Evolutionary conservation across 2,888 invertebrate genomes (phyloP).

Genomic region (Ectemnius continuus): DNA sequence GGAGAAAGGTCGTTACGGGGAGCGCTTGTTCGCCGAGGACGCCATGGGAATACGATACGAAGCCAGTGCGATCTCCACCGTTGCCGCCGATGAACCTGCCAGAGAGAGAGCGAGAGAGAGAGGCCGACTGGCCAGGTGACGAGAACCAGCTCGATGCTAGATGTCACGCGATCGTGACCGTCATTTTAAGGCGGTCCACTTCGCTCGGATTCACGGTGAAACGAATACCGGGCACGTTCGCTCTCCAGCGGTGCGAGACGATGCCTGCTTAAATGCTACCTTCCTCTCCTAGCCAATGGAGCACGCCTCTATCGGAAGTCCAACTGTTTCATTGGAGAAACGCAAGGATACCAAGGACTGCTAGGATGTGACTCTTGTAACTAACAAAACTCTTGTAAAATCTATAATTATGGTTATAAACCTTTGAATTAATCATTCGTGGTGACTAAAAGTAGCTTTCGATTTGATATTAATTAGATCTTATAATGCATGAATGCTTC

Average conservation of each 20-base stretch:
- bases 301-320: neutral
- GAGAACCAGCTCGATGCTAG: slow-evolving; percentile 57
- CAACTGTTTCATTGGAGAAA: neutral
- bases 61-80: neutral
- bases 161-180: slow-evolving; percentile 57
- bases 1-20: slow-evolving; percentile 48
- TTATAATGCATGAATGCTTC: too few relatives aligned
- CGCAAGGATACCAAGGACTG: too few relatives aligned
- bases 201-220: neutral
- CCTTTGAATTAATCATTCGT: too few relatives aligned
- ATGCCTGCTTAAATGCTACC: neutral
- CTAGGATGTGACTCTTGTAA: too few relatives aligned
- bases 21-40: slow-evolving; percentile 32
- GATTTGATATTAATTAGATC: too few relatives aligned
- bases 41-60: slow-evolving; percentile 46
- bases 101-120: slow-evolving; percentile 2
- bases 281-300: neutral
- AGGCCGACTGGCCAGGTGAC: slow-evolving; percentile 44
- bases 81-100: slow-evolving; percentile 22
- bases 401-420: too few relatives aligned
- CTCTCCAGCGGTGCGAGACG: neutral
- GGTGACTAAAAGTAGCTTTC: too few relatives aligned
- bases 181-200: slow-evolving; percentile 33
- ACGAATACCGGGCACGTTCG: slow-evolving; percentile 4
- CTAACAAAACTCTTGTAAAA: too few relatives aligned